These are phyloP conservation scores for Danionella dracula DNA, from an alignment of 2,797 vertebrate genomes.

Conservation along the genomic window DNA sequence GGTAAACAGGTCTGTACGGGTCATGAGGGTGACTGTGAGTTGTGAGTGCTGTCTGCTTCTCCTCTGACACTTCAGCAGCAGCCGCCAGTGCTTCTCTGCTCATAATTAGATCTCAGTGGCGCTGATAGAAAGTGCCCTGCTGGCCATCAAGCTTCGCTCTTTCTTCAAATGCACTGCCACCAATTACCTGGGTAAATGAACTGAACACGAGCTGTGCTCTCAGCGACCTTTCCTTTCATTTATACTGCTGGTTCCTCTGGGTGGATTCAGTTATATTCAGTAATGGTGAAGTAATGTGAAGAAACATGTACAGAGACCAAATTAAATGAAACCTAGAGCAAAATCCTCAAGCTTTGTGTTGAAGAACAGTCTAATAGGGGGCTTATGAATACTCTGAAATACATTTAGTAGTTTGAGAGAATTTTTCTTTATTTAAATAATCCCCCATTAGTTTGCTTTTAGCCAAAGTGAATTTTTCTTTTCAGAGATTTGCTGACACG, in stretches of 20 bases:
- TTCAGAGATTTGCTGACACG: too few relatives aligned
- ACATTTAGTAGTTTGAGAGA: not conserved
- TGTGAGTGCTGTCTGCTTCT: constrained; percentile 51
- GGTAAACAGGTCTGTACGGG: constrained; percentile 72
- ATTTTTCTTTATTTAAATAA: not conserved
- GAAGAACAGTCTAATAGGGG: not conserved
- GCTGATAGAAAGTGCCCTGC: constrained; percentile 63
- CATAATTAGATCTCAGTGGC: constrained; percentile 72
- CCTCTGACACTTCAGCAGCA: constrained; percentile 51
- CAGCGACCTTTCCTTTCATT: constrained; percentile 52
- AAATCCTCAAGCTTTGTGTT: not conserved
- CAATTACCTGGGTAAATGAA: constrained; percentile 61
- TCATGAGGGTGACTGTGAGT: constrained; percentile 53
- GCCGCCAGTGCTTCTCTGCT: constrained; percentile 54
- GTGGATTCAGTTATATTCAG: constrained; percentile 13
- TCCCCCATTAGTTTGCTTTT: too few relatives aligned
- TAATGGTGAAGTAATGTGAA: constrained; percentile 26
- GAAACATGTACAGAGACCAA: not conserved
- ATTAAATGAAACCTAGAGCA: not conserved
- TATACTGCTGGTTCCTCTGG: constrained; percentile 15
- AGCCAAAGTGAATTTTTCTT: too few relatives aligned
- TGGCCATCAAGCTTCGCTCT: constrained; percentile 55
- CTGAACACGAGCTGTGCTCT: constrained; percentile 56
- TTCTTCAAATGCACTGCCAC: constrained; percentile 58
- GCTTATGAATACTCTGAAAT: too few relatives aligned